Percentiles rank a stretch among this genome's conserved stretches.
Conservation (phyloP, 2,888 invertebrate genomes). For the Morinoia aosen region DNA sequence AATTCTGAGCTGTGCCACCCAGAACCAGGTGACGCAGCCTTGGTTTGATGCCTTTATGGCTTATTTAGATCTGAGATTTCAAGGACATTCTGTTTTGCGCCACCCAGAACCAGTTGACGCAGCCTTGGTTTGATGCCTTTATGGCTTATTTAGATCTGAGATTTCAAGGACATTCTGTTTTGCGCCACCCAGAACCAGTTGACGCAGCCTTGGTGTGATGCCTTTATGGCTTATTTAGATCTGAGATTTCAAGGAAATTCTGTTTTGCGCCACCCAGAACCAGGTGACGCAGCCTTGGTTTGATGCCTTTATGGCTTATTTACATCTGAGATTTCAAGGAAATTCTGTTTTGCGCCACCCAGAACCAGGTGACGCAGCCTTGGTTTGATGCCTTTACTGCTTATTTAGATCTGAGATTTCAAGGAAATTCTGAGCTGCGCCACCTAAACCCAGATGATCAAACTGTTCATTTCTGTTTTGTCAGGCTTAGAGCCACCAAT, state of each 20-base stretch:
- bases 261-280: conserved; percentile 84
- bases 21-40: conserved; percentile 80
- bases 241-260: conserved; percentile 87
- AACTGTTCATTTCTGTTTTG: no score
- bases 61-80: conserved; percentile 75
- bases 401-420: conserved; percentile 75
- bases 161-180: neutral
- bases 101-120: neutral
- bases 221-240: conserved; percentile 82
- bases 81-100: neutral
- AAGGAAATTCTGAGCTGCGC: neutral
- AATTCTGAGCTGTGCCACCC: conserved; percentile 84
- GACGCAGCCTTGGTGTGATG: conserved; percentile 74
- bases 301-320: conserved; percentile 85
- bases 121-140: conserved; percentile 78
- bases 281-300: conserved; percentile 82
- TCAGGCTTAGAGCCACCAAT: no score
- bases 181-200: neutral
- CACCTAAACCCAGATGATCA: neutral
- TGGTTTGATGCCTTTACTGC: conserved; percentile 80
- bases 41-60: conserved; percentile 86
- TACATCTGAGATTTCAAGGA: conserved; percentile 70
- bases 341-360: neutral
- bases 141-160: conserved; percentile 77
- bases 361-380: neutral